Percentiles rank a stretch among this genome's conserved stretches.
phyloP scores from a whole-genome alignment of 1,140 invertebrate genomes.

The Uloborus diversus region DNA sequence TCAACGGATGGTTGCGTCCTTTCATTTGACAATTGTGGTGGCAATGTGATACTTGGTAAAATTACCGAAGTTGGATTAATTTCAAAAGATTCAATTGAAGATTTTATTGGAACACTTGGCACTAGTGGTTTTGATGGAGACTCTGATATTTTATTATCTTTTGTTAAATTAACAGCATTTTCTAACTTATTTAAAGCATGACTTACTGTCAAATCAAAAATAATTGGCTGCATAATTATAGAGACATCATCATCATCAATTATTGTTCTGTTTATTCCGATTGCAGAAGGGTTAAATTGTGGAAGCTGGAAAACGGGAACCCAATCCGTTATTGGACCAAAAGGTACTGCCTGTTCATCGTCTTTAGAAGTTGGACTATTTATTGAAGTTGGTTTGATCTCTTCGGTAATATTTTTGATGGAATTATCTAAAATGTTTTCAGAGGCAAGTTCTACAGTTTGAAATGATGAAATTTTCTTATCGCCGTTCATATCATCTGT shows the following conservation, averaged over 20 bases:
- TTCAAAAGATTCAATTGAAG: no score
- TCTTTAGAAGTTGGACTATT: not conserved
- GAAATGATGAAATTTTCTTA: not conserved
- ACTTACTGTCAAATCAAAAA: slow-evolving; percentile 47
- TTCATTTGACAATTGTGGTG: no score
- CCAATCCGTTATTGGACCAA: slow-evolving; percentile 58
- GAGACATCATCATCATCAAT: slow-evolving; percentile 19
- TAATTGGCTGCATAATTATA: slow-evolving; percentile 33
- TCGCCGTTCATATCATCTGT: not conserved
- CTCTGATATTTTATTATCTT: no score
- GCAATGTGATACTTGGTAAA: no score
- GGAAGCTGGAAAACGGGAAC: slow-evolving; percentile 56
- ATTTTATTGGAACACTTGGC: no score
- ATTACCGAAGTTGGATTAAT: no score
- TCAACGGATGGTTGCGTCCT: no score
- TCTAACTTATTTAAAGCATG: slow-evolving; percentile 1
- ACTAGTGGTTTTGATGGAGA: no score
- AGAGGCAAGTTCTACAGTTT: not conserved
- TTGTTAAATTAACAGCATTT: no score
- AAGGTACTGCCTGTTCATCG: slow-evolving; percentile 22
- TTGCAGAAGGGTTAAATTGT: slow-evolving; percentile 39
- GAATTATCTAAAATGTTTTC: not conserved
- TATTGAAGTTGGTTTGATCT: not conserved
- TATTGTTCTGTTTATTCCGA: slow-evolving; percentile 5
- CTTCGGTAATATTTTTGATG: not conserved